These are phyloP conservation scores for Aix galericulata DNA, from an alignment of 2,113 vertebrate genomes.

Conservation along the genomic window DNA sequence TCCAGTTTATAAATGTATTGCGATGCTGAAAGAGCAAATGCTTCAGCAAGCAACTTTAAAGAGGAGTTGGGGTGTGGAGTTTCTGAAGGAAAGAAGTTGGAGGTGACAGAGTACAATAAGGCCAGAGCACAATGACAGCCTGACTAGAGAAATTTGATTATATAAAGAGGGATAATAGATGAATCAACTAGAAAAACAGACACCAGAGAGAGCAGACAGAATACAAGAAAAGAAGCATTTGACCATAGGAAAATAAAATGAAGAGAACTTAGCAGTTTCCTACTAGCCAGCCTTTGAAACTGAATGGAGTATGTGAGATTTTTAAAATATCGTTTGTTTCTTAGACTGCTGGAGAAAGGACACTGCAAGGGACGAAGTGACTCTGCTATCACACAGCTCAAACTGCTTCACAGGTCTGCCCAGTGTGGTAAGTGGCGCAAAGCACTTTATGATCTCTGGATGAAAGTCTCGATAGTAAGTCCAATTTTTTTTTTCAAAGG, in stretches of 20 bases:
- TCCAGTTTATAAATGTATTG: constrained; percentile 65
- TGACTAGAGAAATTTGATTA: constrained; percentile 58
- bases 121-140: constrained; percentile 43
- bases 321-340: constrained; percentile 34
- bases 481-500: neutral
- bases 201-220: constrained; percentile 43
- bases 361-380: neutral
- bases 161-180: constrained; percentile 63
- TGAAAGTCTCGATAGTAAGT: constrained; percentile 25
- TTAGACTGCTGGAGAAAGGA: neutral
- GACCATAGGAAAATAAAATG: constrained; percentile 16
- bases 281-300: constrained; percentile 11
- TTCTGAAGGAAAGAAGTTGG: constrained; percentile 44
- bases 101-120: constrained; percentile 41
- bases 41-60: constrained; percentile 65
- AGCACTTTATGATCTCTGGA: constrained; percentile 23
- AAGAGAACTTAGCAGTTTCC: constrained; percentile 7
- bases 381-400: neutral
- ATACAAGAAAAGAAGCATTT: constrained; percentile 51
- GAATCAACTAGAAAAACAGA: constrained; percentile 65
- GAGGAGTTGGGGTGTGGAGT: constrained; percentile 35
- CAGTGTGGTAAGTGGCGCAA: neutral
- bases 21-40: constrained; percentile 58
- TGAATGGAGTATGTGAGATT: neutral
- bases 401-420: constrained; percentile 22